Base-by-base conservation (phyloP, 2,888 invertebrate genomes). In the Tricholauxania praeusta region DNA sequence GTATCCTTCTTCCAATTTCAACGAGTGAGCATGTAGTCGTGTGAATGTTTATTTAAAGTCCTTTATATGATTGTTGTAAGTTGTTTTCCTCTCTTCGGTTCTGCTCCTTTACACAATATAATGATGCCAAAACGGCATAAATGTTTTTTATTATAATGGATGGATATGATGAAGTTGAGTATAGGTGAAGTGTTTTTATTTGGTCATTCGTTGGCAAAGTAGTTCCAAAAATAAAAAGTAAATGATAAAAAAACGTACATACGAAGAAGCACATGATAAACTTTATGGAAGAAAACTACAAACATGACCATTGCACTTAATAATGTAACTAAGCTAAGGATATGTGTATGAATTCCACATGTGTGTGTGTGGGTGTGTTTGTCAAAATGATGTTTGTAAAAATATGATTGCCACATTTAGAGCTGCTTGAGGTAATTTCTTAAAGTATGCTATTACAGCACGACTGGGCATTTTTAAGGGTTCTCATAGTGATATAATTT, bases 61-160 rank as follows among this genome's bases (percentile, higher is more conserved):
- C 53, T 55, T 55, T 55, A 19, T 55, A 12, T n/a, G 39, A 39
- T 39, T 39, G 39, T 39, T 39, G 39, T 39, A 10, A 39, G 55
- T n/a, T 17, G 55, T 22, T 22, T 22, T 55, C 19, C 3, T 55
- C 19, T n/a, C 17, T 12, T 22, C 4, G n/a, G n/a, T 53, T 19
- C 14, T 19, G 53, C 53, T 19, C 8, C 39, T 39, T 39, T 39
- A 8, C 39, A 10, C 39, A 6, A 39, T 39, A 39, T 10, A 10
- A 39, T 39, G 71, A 72, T 76, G 77, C 75, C 79, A 79, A 65
- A 60, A 60, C 76, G 76, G 72, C 75, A 77, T 77, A 67, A 67
- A 62, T 51, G n/a, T 73, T 79, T 81, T 79, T 80, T 78, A 79
- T 78, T 82, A 81, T 82, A 83, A 82, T 83, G 76, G 77, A 81